Conservation (phyloP, 1,140 invertebrate genomes). For the Lysiphlebus fabarum region DNA sequence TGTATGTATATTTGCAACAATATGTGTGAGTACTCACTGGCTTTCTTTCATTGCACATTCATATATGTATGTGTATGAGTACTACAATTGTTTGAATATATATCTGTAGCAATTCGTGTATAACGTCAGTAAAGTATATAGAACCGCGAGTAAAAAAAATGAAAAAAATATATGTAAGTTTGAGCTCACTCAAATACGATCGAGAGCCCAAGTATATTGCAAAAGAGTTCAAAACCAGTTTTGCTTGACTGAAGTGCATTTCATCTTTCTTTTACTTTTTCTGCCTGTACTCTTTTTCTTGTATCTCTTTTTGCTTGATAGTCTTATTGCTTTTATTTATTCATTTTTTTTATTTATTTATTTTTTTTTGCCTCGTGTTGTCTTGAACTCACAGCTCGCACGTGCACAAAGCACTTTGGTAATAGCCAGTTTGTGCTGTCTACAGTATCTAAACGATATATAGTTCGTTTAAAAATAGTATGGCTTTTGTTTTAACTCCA, state of each 20-base stretch:
- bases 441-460: too few species aligned
- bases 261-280: slow-evolving; percentile 18
- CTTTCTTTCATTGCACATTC: not conserved
- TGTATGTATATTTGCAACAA: not conserved
- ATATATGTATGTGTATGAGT: not conserved
- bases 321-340: too few species aligned
- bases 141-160: not conserved
- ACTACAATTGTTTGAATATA: not conserved
- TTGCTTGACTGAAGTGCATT: slow-evolving; percentile 28
- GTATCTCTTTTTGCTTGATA: not conserved
- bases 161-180: too few species aligned
- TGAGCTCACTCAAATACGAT: too few species aligned
- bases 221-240: slow-evolving; percentile 33
- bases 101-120: not conserved
- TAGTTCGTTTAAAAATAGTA: too few species aligned
- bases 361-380: not conserved
- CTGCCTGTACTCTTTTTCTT: slow-evolving; percentile 7
- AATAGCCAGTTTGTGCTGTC: slow-evolving; percentile 1
- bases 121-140: not conserved
- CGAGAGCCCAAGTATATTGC: too few species aligned
- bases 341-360: too few species aligned
- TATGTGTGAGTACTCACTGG: not conserved
- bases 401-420: slow-evolving; percentile 17
- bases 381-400: slow-evolving; percentile 20
- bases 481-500: too few species aligned